Conservation (phyloP, 2,113 vertebrate species). For the Psilopogon haemacephalus region DNA sequence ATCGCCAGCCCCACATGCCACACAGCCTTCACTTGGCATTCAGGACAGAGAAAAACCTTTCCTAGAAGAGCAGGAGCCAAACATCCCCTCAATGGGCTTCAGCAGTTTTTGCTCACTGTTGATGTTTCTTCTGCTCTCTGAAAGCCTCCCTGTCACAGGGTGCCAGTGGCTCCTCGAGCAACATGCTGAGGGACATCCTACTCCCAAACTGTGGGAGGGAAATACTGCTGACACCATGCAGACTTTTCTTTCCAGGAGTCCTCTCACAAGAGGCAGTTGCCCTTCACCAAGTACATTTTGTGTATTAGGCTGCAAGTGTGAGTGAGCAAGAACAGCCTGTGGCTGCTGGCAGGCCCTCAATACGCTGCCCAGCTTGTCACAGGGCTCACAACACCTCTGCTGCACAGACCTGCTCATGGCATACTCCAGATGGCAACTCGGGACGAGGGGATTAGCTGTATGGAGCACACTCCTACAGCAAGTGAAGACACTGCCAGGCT, state of each 20-base stretch:
- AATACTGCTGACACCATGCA: rapidly evolving
- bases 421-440: constrained; percentile 33
- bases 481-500: neutral
- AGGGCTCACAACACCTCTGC: constrained; percentile 6
- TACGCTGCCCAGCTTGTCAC: neutral
- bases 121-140: neutral
- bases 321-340: neutral
- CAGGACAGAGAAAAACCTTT: neutral
- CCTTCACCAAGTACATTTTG: neutral
- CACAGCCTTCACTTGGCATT: neutral
- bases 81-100: neutral
- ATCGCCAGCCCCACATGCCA: rapidly evolving
- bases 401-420: neutral
- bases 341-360: constrained; percentile 6
- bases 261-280: neutral
- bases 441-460: constrained; percentile 1
- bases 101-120: neutral
- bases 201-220: neutral
- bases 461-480: neutral
- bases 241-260: neutral
- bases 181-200: rapidly evolving
- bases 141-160: neutral
- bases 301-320: neutral
- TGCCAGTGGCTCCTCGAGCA: rapidly evolving
- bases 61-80: neutral